A percentile compares a stretch with the other conserved stretches of the same genome.
phyloP scores from a whole-genome alignment of 2,888 invertebrate genomes.

The Parapristionchus giblindavisi region DNA sequence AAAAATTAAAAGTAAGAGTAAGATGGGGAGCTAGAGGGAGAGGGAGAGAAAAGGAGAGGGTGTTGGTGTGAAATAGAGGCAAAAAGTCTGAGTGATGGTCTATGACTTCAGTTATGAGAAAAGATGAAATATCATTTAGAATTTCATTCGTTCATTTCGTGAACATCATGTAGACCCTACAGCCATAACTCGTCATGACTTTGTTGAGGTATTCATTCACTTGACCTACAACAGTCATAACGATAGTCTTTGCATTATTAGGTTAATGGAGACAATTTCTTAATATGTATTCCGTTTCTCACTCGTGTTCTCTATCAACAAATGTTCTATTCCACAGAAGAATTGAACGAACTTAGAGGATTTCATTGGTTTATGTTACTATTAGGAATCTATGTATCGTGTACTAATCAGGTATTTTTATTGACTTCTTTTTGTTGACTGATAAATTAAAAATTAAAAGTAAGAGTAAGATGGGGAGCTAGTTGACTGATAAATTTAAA shows the following conservation, averaged over 20 bases:
- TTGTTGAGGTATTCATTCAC: constrained; percentile 82
- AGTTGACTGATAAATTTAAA: too few relatives aligned
- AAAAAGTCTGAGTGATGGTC: too few relatives aligned
- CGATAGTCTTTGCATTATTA: not conserved
- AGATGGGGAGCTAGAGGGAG: too few relatives aligned
- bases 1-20: too few relatives aligned
- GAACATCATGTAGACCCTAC: constrained; percentile 99
- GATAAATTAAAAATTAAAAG: too few relatives aligned
- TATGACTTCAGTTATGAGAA: too few relatives aligned
- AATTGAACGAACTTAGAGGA: constrained; percentile 82
- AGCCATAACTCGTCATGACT: constrained; percentile 96
- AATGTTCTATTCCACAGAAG: constrained; percentile 68
- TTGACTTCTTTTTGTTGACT: not conserved
- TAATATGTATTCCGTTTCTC: constrained; percentile 87
- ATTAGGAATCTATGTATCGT: constrained; percentile 90
- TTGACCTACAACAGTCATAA: too few relatives aligned
- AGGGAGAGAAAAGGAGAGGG: too few relatives aligned
- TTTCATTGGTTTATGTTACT: constrained; percentile 93
- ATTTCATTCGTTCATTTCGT: constrained; percentile 94
- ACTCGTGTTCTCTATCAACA: constrained; percentile 87
- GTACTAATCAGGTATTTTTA: constrained; percentile 91
- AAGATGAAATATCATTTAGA: too few relatives aligned
- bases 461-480: too few relatives aligned
- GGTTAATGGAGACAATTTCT: constrained; percentile 94
- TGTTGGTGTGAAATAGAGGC: too few relatives aligned